Conservation (phyloP, 1,140 invertebrate genomes). For the Musca domestica region DNA sequence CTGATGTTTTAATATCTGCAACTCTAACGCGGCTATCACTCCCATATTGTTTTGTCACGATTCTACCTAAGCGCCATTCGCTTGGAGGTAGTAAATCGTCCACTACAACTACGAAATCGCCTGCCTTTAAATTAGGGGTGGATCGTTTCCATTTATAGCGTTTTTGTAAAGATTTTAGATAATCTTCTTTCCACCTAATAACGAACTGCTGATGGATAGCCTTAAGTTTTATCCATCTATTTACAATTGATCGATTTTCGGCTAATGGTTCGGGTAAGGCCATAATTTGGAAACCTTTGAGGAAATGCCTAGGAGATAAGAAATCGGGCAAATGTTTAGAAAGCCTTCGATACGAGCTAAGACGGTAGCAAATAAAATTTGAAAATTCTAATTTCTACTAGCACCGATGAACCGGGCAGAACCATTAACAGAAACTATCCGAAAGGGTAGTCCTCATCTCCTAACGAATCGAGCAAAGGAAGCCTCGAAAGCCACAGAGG, state of each 20-base stretch:
- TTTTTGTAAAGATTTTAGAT: too few species aligned
- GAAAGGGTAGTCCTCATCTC: not conserved
- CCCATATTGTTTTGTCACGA: not conserved
- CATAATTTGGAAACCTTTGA: conserved; percentile 10
- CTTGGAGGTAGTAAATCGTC: not conserved
- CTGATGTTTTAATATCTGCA: too few species aligned
- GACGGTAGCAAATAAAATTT: conserved; percentile 28
- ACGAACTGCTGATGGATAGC: too few species aligned
- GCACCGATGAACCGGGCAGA: not conserved
- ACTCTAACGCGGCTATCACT: too few species aligned
- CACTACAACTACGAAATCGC: not conserved
- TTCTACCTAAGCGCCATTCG: not conserved
- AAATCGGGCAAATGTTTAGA: conserved; percentile 27
- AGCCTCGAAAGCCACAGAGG: not conserved
- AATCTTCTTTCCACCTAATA: too few species aligned
- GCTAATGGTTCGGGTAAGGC: too few species aligned
- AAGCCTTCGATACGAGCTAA: conserved; percentile 34
- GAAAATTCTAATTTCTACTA: not conserved
- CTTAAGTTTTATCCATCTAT: too few species aligned
- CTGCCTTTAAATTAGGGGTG: too few species aligned
- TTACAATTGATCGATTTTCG: too few species aligned
- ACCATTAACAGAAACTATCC: not conserved
- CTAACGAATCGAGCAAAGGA: not conserved
- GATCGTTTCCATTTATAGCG: too few species aligned
- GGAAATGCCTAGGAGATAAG: conserved; percentile 23